A percentile compares a stretch with the other conserved stretches of the same genome.
Conservation (phyloP, 2,888 invertebrate genomes). For the Mylabris sibirica region DNA sequence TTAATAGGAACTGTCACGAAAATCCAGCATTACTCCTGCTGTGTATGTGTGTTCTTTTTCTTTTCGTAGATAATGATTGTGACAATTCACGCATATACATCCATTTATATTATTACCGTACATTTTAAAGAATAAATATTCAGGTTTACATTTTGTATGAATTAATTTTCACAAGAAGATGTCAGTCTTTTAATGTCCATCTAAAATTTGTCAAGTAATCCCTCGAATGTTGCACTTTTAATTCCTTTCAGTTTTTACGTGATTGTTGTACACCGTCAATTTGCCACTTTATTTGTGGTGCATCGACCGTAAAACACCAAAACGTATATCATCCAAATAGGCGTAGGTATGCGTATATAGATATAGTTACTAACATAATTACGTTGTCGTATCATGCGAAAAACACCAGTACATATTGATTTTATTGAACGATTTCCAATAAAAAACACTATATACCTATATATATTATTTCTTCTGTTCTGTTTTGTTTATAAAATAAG, state of each 20-base stretch:
- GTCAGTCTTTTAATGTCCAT: not conserved
- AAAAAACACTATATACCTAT: no score
- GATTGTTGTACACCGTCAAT: not conserved
- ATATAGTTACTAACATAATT: not conserved
- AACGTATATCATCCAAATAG: conserved; percentile 4
- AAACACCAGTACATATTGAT: not conserved
- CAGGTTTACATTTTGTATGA: no score
- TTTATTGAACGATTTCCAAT: not conserved
- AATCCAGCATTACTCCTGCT: not conserved
- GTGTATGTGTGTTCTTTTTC: not conserved
- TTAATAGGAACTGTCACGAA: conserved; percentile 15
- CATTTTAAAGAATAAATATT: no score
- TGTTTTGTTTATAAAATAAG: not conserved
- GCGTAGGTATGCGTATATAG: not conserved
- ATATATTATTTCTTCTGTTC: not conserved
- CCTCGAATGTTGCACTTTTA: not conserved
- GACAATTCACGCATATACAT: conserved; percentile 8
- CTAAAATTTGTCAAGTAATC: no score
- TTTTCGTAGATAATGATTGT: not conserved
- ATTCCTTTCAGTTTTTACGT: not conserved
- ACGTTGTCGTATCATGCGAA: not conserved
- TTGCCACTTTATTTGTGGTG: conserved; percentile 8
- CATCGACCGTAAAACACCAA: not conserved
- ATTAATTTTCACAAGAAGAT: no score
- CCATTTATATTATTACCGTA: not conserved